Evolutionary conservation across 2,113 vertebrate species (phyloP), one percentile per base, ranked within the genome.

Genomic region (Acrocephalus kingi): DNA sequence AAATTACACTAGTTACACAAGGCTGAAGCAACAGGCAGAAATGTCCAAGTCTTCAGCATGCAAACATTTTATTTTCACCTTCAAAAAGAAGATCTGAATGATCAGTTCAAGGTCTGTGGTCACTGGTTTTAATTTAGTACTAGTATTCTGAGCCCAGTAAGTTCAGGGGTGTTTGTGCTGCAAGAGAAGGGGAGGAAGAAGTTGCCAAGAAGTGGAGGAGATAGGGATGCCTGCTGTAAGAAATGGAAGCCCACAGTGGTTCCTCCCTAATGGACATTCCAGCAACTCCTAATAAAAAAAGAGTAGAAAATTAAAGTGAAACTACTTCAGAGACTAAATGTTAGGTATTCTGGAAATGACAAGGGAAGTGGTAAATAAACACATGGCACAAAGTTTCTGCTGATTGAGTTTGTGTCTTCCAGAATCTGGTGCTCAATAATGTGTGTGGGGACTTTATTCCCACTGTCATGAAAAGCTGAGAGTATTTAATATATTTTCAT

Each of bases 391-490:
- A 84, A 69, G 5, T 25, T 37, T 23, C 15, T 59, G 5, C 71
- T 72, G 28, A 33, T 41, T 73, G 18, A 66, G 21, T 78, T 63
- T 1, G 0, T 88, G 33, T 75, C 56, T 85, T 30, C 56, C 28
- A 58, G 21, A 74, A 43, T 54, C 33, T 41, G 6, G 11, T 37
- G 20, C 51, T 74, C 35, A 22, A 4, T 52, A 37, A 21, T 37
- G 4, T 25, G 2, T 27, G 3, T 10, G 8, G 5, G 35, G 11
- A 12, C 31, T n/a, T 58, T 3, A 4, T 1, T 61, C 20, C 25
- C 13, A 5, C 10, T 33, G 2, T 16, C 28, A 20, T 30, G 33
- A 52, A 19, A 51, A 85, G 15, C 28, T 78, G 41, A 54, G 46
- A 15, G 2, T 66, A 11, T 78, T 74, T 33, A 23, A 51, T 24